Evolutionary conservation across 1,140 invertebrate genomes (phyloP).

Genomic region (Melanaphis sacchari): DNA sequence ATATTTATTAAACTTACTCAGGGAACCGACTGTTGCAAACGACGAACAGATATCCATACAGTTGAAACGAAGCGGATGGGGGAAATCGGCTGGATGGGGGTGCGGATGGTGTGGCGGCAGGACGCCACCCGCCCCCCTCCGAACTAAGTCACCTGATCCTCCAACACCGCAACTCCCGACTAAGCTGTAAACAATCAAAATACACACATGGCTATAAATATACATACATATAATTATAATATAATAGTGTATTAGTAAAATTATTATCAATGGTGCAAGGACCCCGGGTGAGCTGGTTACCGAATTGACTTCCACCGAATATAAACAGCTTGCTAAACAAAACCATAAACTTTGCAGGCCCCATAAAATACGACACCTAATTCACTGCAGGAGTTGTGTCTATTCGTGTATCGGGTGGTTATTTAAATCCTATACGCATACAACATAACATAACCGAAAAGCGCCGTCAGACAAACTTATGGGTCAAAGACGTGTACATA

Average conservation of each 20-base stretch:
- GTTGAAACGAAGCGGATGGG: conserved; percentile 52
- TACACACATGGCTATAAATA: conserved; percentile 10
- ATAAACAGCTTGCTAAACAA: conserved; percentile 20
- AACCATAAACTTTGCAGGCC: not conserved
- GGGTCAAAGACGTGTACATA: not conserved
- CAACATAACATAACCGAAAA: not conserved
- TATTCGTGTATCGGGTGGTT: not conserved
- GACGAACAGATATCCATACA: conserved; percentile 57
- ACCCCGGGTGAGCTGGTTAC: not conserved
- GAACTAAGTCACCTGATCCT: conserved; percentile 50
- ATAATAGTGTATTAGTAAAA: not conserved
- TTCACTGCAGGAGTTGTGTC: not conserved
- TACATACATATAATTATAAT: not conserved
- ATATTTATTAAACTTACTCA: conserved; percentile 36
- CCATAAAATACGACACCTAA: conserved; percentile 4
- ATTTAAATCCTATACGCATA: not conserved
- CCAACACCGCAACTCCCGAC: conserved; percentile 50
- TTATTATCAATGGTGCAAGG: not conserved
- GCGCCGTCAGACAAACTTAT: not conserved
- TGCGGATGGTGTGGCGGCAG: conserved; percentile 55
- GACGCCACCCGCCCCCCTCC: conserved; percentile 57
- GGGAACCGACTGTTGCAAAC: conserved; percentile 47
- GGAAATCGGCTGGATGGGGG: conserved; percentile 51
- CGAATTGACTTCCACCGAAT: not conserved
- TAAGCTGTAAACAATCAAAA: conserved; percentile 37